Evolutionary conservation across 2,113 vertebrate species (phyloP).

Genomic region (Ginglymostoma cirratum): DNA sequence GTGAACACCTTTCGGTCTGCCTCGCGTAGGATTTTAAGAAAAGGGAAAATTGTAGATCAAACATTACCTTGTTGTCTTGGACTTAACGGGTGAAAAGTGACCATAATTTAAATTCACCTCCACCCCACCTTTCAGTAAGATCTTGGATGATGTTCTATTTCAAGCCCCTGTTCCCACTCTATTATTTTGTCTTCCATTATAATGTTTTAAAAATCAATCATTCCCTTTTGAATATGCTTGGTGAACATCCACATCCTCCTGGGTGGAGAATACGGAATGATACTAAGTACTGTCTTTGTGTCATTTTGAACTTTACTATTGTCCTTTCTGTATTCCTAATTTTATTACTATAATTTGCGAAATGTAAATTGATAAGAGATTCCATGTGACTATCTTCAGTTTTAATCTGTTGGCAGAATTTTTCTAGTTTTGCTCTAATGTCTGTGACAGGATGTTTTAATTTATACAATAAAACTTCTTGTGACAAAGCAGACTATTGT

Average conservation of each 20-base stretch:
- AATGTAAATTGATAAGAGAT: background rate
- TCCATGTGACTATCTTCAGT: background rate
- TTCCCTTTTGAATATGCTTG: background rate
- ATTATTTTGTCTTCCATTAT: background rate
- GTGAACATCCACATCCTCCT: background rate
- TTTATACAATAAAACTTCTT: background rate
- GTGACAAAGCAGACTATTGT: background rate
- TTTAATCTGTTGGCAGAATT: background rate
- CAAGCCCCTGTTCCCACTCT: background rate
- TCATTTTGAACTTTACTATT: background rate
- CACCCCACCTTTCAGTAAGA: background rate
- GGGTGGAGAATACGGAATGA: background rate
- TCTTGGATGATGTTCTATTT: background rate
- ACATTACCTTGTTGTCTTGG: too few species aligned
- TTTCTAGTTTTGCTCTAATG: background rate
- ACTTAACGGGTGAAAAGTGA: too few species aligned
- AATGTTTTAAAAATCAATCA: background rate
- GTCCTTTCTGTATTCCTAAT: background rate
- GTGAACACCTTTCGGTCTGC: too few species aligned
- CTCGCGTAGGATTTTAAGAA: too few species aligned
- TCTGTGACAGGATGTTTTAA: background rate
- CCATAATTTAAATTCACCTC: too few species aligned
- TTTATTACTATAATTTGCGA: background rate
- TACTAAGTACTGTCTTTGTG: background rate
- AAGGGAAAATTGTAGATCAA: too few species aligned